Evolutionary conservation across 2,797 vertebrate species (phyloP), one percentile per base, ranked within the genome.

Genomic region (Melanotaenia parkinsoni): DNA sequence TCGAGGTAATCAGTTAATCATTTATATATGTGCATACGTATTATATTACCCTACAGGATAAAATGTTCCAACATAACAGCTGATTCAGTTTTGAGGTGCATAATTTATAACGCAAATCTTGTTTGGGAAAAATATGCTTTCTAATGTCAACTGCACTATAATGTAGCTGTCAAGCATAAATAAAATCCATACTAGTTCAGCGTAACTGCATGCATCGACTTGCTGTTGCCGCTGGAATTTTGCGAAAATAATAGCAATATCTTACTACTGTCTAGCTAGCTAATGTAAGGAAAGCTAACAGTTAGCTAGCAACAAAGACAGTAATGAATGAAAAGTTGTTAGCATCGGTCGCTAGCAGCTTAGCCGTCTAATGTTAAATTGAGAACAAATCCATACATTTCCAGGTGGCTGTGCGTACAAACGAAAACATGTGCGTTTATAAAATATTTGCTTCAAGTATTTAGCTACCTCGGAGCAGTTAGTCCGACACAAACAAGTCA

Each of bases 281-380:
- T 70, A 72, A 33, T 76, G 67, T 64, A 47, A 45, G 24, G 26
- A 30, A 24, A 58, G 76, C 70, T 60, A 45, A 0, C 56, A 14
- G 72, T 70, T 82, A 83, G 86, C 86, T 80, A 80, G 67, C 81
- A 91, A 91, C 91, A 93, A 92, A 92, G 89, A 88, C 74, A 71
- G 63, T 72, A 90, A 92, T 93, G 92, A 93, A 93, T 93, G 91
- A 92, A 92, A 92, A 90, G 84, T 91, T 89, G 81, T 86, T 84
- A 89, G 91, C 91, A 72, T 35, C 53, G 81, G 65, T 69, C 81
- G 80, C 88, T 86, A 77, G 43, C 72, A 50, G 13, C 82, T 63
- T 88, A 89, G 66, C 86, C 63, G 43, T n/a, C 8, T 18, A 18
- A 32, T 68, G 26, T 45, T 57, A 60, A 51, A 60, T 1, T 38